Base-by-base conservation (phyloP, 2,888 invertebrate species). In the Eutolmus rufibarbis region DNA sequence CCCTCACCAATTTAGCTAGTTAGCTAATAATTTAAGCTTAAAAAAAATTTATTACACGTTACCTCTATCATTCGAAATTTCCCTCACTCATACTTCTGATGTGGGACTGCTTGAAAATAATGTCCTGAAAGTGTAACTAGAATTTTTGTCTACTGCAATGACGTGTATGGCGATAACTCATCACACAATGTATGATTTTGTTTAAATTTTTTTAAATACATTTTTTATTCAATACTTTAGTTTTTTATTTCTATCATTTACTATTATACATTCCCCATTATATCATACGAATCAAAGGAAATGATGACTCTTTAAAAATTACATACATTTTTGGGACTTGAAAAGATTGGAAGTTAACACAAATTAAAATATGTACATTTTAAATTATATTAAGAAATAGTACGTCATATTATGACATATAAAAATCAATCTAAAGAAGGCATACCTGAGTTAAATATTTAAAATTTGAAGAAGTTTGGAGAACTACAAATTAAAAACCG, bases 61-160 rank as follows among this genome's bases (percentile, higher is more conserved):
- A 66, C 19, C 19, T 23, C 23, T 28, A 66, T 19, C 28, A 66
- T 23, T 66, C 23, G 12, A 40, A 78, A 37, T 19, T 78, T 23
- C 43, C 9, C 28, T 43, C 40, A n/a, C 43, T 77, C 19, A 77
- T 78, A 43, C 78, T 78, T 78, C 78, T 78, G 78, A 78, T 78
- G 78, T 78, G 46, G 78, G 78, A 78, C 78, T 78, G 66, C 66
- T 78, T 78, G 23, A 78, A 78, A 16, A n/a, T 37, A n/a, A 14
- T 78, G 78, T 78, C 78, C 78, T 78, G 43, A 78, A 78, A 19
- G 23, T 43, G 66, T 78, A 78, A 78, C 34, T 37, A 31, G 43
- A 46, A 9, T 57, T 23, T 57, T 57, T 23, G 57, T 57, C 19
- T 57, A 23, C 16, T 57, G 66, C 12, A 66, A 66, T 66, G 12